Evolutionary conservation across 2,797 vertebrate species (phyloP).

Genomic region (Protosalanx chinensis): DNA sequence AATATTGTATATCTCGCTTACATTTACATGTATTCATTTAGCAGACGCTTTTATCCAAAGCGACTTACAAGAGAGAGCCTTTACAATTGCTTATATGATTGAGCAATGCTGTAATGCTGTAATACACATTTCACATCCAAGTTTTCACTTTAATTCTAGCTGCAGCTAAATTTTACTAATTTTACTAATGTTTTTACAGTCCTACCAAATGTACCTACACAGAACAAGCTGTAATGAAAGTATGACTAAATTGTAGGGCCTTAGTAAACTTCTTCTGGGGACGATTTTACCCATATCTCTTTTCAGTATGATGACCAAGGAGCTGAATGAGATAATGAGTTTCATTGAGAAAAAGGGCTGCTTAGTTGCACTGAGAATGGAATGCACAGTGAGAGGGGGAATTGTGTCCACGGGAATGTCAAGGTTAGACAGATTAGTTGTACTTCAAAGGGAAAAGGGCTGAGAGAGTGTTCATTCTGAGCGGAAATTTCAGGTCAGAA

Average conservation of each 20-base stretch:
- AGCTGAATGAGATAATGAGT: constrained; percentile 68
- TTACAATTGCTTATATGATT: too few species aligned
- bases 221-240: background rate
- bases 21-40: too few species aligned
- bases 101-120: too few species aligned
- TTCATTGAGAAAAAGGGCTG: constrained; percentile 64
- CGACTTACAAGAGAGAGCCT: too few species aligned
- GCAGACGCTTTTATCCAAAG: too few species aligned
- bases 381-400: constrained; percentile 63
- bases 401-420: constrained; percentile 64
- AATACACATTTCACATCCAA: too few species aligned
- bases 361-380: constrained; percentile 62
- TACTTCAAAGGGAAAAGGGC: constrained; percentile 60
- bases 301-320: constrained; percentile 44
- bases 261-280: constrained; percentile 38
- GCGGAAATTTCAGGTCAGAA: constrained; percentile 55
- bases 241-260: background rate
- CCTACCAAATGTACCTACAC: background rate
- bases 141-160: too few species aligned
- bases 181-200: too few species aligned
- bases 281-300: constrained; percentile 35
- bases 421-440: constrained; percentile 69
- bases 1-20: too few species aligned
- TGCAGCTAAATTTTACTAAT: too few species aligned
- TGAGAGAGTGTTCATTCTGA: constrained; percentile 50